Base-by-base conservation (phyloP, 2,113 vertebrate genomes). In the Microcebus jonahi region DNA sequence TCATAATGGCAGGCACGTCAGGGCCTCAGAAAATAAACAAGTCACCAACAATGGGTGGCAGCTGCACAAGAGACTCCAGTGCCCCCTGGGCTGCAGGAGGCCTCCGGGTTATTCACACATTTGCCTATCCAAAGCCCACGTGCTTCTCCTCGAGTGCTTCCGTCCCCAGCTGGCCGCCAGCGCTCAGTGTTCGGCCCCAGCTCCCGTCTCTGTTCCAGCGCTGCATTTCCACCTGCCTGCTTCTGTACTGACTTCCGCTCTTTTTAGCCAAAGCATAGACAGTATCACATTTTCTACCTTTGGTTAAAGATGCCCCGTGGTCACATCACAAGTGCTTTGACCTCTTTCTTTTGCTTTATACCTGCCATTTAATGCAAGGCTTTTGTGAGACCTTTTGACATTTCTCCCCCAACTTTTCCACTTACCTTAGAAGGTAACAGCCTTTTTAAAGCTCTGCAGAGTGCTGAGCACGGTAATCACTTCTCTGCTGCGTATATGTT, bases 311-410 rank as follows among this genome's bases (percentile, higher is more conserved):
- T 8, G 7, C 27, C 36, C 65, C 36, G 25, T 39, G 55, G 80
- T 53, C 93, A 50, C 27, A 79, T 5, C 39, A 63, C 71, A 71
- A 8, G 6, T 14, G 48, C 87, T 55, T 75, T 48, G 6, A 71
- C 53, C 20, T 65, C 42, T 77, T 31, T 85, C 57, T 57, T 71
- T 50, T 63, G 5, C 18, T 86, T 65, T 79, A 57, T 88, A 79
- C 68, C 34, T 91, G 29, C 23, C 39, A 75, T 90, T 97, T 75
- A 75, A 93, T 48, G 87, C 65, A 84, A 96, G 55, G 80, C 17
- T 95, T 97, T 95, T 88, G 27, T 77, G 65, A 92, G 57, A 45
- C 10, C 70, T 67, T 90, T 45, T 50, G 61, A 90, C 92, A 88
- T 94, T 88, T 53, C 67, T 76, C 27, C 55, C 20, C 81, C 81